Base-by-base conservation (phyloP, 2,113 vertebrate genomes). In the Neotoma lepida region DNA sequence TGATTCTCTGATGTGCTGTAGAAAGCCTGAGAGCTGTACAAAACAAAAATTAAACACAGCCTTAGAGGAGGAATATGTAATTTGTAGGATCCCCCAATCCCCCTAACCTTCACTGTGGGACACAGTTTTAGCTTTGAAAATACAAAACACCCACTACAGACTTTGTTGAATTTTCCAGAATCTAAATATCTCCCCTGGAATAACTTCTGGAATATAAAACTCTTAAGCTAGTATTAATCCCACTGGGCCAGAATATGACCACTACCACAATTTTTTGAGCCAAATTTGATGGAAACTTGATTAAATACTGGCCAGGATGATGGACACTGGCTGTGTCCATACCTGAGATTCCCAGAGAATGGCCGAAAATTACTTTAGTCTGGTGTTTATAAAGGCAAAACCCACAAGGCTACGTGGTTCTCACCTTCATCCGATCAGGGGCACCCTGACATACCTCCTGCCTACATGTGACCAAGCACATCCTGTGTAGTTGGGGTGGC, bases 61-160 rank as follows among this genome's bases (percentile, higher is more conserved):
- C 33, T 80, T 86, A 66, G n/a, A 20, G 39, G 8, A 68, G 4
- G 61, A 58, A n/a, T 46, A 6, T 6, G 6, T 10, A 56, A 77
- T 49, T 54, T 41, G n/a, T 70, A 78, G 15, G 44, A 35, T 82
- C 17, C 39, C 24, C 13, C 49, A 17, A 58, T 13, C 51, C 20
- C 20, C 1, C 18, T 1, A 3, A 26, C 26, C 9, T 85, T 46
- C 44, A 58, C 51, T 44, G 3, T 78, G 41, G 1, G 39, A 39
- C 49, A 35, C 66, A 61, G 44, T 94, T 94, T 95, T 85, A 73
- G 76, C 73, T 26, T 28, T 74, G 87, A 80, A 95, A 74, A 68
- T 68, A 41, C 26, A 90, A 74, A 77, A 84, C 28, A 54, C 46
- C 17, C 56, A 61, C 14, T 71, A 24, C 7, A 92, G 70, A 92